Evolutionary conservation across 1,140 invertebrate genomes (phyloP).

Genomic region (Pachyrhynchus sulphureomaculatus): DNA sequence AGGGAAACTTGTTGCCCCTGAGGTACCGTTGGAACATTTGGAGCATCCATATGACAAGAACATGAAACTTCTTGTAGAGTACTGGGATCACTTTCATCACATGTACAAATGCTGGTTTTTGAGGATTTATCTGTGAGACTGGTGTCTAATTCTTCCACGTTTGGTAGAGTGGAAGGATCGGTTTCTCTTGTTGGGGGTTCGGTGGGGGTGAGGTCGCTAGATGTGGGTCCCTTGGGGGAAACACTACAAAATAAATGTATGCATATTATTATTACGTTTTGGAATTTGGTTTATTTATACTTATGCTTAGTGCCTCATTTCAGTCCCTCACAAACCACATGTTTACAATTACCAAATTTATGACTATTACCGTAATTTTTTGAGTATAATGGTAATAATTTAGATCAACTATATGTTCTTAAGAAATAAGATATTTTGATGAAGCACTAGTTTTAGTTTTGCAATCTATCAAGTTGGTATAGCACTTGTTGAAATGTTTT

Average conservation of each 20-base stretch:
- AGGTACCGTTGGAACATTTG: neutral
- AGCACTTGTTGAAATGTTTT: no score
- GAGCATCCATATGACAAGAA: neutral
- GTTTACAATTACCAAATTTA: no score
- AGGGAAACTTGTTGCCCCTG: slow-evolving; percentile 13
- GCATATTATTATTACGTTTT: neutral
- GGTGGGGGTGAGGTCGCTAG: neutral
- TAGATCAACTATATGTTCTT: no score
- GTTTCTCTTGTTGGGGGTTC: slow-evolving; percentile 6
- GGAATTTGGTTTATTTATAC: neutral
- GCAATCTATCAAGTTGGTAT: no score
- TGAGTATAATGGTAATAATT: no score
- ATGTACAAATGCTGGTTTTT: slow-evolving; percentile 4
- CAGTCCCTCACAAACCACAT: no score
- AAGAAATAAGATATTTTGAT: no score
- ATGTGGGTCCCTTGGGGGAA: neutral
- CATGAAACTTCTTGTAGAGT: slow-evolving; percentile 12
- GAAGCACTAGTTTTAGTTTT: no score
- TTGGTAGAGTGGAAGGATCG: neutral
- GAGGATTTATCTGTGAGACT: slow-evolving; percentile 1
- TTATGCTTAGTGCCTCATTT: no score
- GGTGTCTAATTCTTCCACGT: neutral
- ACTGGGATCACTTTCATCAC: slow-evolving; percentile 14
- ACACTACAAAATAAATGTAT: neutral
- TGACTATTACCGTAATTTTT: no score